Evolutionary conservation across 2,888 invertebrate genomes (phyloP).

Genomic region (Chouioia cunea): DNA sequence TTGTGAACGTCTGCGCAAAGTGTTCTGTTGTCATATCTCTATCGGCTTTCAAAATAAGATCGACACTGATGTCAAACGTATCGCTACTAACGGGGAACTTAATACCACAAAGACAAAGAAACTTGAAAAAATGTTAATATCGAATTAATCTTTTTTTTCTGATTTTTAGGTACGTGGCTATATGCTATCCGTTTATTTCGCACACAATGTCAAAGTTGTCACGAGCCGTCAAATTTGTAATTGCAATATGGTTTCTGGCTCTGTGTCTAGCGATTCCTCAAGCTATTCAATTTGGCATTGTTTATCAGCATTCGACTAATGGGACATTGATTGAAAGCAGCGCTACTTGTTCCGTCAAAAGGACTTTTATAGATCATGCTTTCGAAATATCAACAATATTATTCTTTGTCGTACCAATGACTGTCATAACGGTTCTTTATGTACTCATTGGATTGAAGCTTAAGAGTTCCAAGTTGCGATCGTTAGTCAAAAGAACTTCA

Average conservation of each 20-base stretch:
- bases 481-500: constrained; percentile 72
- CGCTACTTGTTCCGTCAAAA: constrained; percentile 74
- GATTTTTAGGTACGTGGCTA: constrained; percentile 57
- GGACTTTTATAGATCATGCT: constrained; percentile 75
- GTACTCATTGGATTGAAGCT: constrained; percentile 81
- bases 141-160: no score
- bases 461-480: constrained; percentile 71
- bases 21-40: no score
- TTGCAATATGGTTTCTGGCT: constrained; percentile 83
- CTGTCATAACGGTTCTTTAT: constrained; percentile 85
- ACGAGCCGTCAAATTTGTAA: constrained; percentile 81
- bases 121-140: not conserved
- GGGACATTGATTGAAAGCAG: constrained; percentile 68
- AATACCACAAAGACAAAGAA: not conserved
- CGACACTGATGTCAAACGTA: no score
- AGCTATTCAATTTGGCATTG: constrained; percentile 84
- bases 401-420: constrained; percentile 90
- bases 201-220: constrained; percentile 88
- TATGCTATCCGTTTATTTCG: constrained; percentile 77
- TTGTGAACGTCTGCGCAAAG: no score
- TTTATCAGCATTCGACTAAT: constrained; percentile 67
- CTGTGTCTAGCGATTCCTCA: constrained; percentile 82
- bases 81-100: no score
- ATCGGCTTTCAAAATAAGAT: no score
- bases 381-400: constrained; percentile 85